phyloP scores from a whole-genome alignment of 1,140 invertebrate genomes.

The Leptopilina clavipes region DNA sequence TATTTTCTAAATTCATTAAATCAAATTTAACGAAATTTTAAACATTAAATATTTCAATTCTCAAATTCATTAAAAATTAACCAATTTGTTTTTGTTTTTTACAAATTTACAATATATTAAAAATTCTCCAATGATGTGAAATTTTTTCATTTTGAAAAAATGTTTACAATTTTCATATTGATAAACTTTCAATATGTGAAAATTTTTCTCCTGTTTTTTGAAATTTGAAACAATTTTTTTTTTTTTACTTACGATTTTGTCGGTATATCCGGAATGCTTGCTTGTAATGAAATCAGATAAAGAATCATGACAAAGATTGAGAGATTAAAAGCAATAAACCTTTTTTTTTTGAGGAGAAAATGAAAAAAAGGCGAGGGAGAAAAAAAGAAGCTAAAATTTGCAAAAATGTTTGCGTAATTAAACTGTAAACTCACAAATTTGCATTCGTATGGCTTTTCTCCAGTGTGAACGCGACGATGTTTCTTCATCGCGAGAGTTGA shows the following conservation, averaged over 20 bases:
- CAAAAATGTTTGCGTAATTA: background rate
- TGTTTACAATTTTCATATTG: no score
- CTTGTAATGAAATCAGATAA: constrained; percentile 58
- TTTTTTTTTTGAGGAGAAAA: background rate
- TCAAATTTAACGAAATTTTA: no score
- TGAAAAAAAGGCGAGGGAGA: background rate
- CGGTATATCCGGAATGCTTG: constrained; percentile 52
- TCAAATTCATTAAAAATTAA: no score
- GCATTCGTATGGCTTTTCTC: constrained; percentile 85
- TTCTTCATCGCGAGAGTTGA: constrained; percentile 85
- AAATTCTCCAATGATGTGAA: no score
- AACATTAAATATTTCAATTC: no score
- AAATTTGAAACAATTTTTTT: no score
- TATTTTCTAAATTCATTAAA: no score
- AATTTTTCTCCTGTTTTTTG: no score
- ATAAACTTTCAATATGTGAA: no score
- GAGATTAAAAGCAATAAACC: background rate
- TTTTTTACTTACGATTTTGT: constrained; percentile 55
- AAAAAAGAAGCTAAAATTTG: background rate
- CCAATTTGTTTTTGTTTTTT: no score
- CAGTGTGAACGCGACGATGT: constrained; percentile 87
- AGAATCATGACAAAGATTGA: constrained; percentile 23
- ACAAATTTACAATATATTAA: no score
- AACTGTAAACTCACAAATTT: constrained; percentile 75
- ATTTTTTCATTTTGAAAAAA: no score